Percentiles rank a stretch among this genome's conserved stretches.
Evolutionary conservation across 2,888 invertebrate species (phyloP).

Genomic region (Tenthredo distinguenda): DNA sequence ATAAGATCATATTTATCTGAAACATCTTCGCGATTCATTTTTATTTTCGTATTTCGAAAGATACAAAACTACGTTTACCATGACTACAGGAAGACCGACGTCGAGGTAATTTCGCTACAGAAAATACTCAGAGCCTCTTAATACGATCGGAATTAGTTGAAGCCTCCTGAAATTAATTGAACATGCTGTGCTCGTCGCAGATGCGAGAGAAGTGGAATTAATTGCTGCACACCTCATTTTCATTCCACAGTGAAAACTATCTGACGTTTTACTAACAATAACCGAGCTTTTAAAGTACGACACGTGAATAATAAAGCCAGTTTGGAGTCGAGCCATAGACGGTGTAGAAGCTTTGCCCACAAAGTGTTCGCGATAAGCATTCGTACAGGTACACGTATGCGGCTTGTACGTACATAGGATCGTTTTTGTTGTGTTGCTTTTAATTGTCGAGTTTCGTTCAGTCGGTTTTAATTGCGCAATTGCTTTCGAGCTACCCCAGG

Average conservation of each 20-base stretch:
- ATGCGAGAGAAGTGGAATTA: background rate
- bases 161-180: background rate
- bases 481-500: background rate
- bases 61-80: background rate
- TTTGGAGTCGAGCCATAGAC: conserved; percentile 43
- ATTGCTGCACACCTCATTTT: background rate
- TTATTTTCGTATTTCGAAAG: background rate
- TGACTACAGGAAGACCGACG: background rate
- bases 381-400: background rate
- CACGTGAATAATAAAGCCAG: conserved; percentile 39
- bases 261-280: background rate
- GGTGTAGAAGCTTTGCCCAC: conserved; percentile 8
- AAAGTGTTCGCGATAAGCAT: conserved; percentile 34
- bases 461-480: conserved; percentile 19
- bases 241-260: background rate
- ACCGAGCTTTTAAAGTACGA: conserved; percentile 7
- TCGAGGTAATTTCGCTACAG: background rate
- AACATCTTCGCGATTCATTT: background rate
- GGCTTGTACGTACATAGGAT: background rate
- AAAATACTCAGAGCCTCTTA: background rate
- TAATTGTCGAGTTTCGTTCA: conserved; percentile 23
- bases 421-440: background rate
- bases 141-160: background rate
- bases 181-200: background rate
- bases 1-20: background rate